Base-by-base conservation (phyloP, 2,113 vertebrate species). In the Calyptommatus sinebrachiatus region DNA sequence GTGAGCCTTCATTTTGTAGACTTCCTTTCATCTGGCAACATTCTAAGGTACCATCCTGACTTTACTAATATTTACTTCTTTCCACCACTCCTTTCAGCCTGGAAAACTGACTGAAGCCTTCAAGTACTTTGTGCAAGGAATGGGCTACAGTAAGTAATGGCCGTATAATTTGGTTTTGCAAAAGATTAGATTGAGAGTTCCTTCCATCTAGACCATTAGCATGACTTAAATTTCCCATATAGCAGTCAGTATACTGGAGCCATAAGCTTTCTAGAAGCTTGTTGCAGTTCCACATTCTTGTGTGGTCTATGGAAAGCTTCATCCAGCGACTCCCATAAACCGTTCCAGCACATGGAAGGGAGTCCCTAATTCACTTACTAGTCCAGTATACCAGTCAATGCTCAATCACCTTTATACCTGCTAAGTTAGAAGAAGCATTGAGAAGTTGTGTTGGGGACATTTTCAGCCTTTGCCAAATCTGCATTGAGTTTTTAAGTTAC, bases 41-140 rank as follows among this genome's bases (percentile, higher is more conserved):
- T 74, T 22, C 68, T 24, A 41, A 29, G 3, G n/a, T 8, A 50
- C 76, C 50, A 5, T 60, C n/a, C 61, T 46, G 71, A 12, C 71
- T 46, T 68, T 82, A 46, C 81, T 84, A 21, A 0, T 22, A 11
- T 71, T 62, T 93, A 87, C 90, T 73, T 45, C 67, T 0, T 2
- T 88, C 61, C 83, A 63, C 85, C 84, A 88, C 85, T 81, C 86
- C 57, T 83, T 84, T 45, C 84, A 96, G 95, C 95, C 95, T 26
- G 96, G 97, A 80, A 99, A 99, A 92, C 94, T 99, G 89, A 98
- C 98, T 0, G 97, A 98, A 92, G 97, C 98, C 77, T 99, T 99
- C 93, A 99, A 98, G 90, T 98, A 99, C 91, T 99, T 99, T 90
- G 95, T 99, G 86, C 98, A 99, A 88, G 98, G 97, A 89, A 99